Conservation (phyloP, 2,888 invertebrate genomes). For the Myathropa florea region DNA sequence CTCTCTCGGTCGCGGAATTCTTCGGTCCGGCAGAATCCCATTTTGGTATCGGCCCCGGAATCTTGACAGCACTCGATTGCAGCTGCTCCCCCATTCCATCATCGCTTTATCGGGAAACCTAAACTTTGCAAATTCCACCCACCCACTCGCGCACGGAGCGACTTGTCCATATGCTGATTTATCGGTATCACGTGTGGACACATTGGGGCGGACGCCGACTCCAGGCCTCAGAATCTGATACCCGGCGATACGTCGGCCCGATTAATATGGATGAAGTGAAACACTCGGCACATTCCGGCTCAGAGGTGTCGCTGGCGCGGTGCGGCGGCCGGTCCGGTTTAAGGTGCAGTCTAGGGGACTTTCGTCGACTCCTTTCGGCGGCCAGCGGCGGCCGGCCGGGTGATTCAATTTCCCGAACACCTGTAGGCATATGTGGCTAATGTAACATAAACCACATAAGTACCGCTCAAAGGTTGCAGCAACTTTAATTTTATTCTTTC, state of each 20-base stretch:
- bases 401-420: constrained; percentile 71
- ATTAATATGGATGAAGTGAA: constrained; percentile 66
- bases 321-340: neutral
- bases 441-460: constrained; percentile 71
- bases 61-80: constrained; percentile 63
- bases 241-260: constrained; percentile 42
- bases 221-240: constrained; percentile 64
- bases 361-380: constrained; percentile 34
- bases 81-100: constrained; percentile 60
- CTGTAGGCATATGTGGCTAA: constrained; percentile 71
- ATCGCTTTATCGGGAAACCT: constrained; percentile 54
- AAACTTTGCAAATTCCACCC: constrained; percentile 65
- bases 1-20: neutral
- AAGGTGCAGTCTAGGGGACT: constrained; percentile 63
- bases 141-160: constrained; percentile 38
- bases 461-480: constrained; percentile 69
- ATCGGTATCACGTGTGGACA: constrained; percentile 70
- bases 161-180: constrained; percentile 58
- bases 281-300: constrained; percentile 61
- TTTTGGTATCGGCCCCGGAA: constrained; percentile 48
- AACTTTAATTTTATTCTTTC: constrained; percentile 68
- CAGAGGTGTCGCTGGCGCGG: constrained; percentile 52
- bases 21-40: neutral
- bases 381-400: constrained; percentile 19
- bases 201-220: constrained; percentile 55